Percentiles rank a stretch among this genome's conserved stretches.
Conservation (phyloP, 2,888 invertebrate genomes). For the Lissonota sp. region DNA sequence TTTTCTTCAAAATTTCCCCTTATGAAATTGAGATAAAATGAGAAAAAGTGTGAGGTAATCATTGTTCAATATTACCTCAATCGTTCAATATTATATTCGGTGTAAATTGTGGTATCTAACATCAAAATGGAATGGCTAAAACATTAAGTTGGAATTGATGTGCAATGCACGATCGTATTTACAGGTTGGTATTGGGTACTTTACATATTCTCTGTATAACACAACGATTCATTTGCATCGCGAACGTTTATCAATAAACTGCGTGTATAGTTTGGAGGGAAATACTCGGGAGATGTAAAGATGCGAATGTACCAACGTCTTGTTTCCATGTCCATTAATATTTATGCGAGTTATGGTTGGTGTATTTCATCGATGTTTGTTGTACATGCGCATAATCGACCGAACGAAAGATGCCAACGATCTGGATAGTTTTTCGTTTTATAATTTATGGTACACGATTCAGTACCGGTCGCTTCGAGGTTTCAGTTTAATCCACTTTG, state of each 20-base stretch:
- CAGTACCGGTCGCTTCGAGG: slow-evolving; percentile 8
- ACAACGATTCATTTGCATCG: slow-evolving; percentile 46
- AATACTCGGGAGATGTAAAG: slow-evolving; percentile 16
- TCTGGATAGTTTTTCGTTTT: background rate
- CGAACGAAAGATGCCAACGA: background rate
- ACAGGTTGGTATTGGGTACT: too few species aligned
- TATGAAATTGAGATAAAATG: too few species aligned
- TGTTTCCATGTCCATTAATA: slow-evolving; percentile 29
- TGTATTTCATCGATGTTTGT: background rate
- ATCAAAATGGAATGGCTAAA: too few species aligned
- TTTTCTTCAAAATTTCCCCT: too few species aligned
- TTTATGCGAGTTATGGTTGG: slow-evolving; percentile 13
- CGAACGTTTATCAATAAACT: slow-evolving; percentile 24
- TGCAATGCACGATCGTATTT: too few species aligned
- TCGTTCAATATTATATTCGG: too few species aligned
- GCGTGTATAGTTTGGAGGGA: slow-evolving; percentile 23
- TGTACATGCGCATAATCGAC: slow-evolving; percentile 17
- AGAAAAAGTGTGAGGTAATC: too few species aligned
- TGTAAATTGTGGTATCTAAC: too few species aligned
- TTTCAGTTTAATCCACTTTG: background rate
- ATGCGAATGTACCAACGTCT: slow-evolving; percentile 27
- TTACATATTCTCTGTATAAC: slow-evolving; percentile 40
- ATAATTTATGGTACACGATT: background rate
- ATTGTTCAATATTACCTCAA: too few species aligned
- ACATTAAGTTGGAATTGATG: too few species aligned